Evolutionary conservation across 1,140 invertebrate species (phyloP).

Genomic region (Drosophila nebulosa): DNA sequence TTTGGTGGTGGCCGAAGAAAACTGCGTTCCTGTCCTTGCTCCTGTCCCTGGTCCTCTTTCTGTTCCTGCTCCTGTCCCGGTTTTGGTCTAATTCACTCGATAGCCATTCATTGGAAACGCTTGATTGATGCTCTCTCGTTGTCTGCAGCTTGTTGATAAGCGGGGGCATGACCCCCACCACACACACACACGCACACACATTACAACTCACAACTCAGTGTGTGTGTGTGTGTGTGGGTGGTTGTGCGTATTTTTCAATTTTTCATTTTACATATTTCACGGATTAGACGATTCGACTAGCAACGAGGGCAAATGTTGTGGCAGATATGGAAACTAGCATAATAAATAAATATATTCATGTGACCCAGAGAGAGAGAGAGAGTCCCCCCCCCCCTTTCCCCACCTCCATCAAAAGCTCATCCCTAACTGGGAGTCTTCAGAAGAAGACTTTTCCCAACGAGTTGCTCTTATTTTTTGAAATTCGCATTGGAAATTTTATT

Average conservation of each 20-base stretch:
- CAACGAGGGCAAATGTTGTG: conserved; percentile 9
- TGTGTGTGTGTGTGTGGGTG: conserved; percentile 19
- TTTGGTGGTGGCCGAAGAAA: not conserved
- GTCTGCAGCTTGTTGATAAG: conserved; percentile 69
- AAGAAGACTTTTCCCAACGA: too few species aligned
- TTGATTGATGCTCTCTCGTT: conserved; percentile 74
- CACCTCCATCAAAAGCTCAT: too few species aligned
- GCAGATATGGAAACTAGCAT: conserved; percentile 38
- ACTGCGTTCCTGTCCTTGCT: not conserved
- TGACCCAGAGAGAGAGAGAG: not conserved
- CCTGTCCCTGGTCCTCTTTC: too few species aligned
- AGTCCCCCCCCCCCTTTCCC: too few species aligned
- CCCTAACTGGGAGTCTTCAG: too few species aligned
- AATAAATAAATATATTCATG: conserved; percentile 36
- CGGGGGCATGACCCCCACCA: conserved; percentile 17
- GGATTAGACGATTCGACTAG: conserved; percentile 38
- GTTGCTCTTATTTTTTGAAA: too few species aligned
- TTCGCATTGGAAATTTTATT: too few species aligned
- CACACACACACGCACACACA: not conserved
- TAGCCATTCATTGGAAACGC: conserved; percentile 79
- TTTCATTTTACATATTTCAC: conserved; percentile 71
- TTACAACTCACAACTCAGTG: not conserved
- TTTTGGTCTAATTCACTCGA: conserved; percentile 71
- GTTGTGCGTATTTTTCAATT: conserved; percentile 40
- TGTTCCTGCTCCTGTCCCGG: too few species aligned